These are phyloP conservation scores for Andrena bicolor DNA, from an alignment of 2,888 invertebrate species.

Conservation along the genomic window DNA sequence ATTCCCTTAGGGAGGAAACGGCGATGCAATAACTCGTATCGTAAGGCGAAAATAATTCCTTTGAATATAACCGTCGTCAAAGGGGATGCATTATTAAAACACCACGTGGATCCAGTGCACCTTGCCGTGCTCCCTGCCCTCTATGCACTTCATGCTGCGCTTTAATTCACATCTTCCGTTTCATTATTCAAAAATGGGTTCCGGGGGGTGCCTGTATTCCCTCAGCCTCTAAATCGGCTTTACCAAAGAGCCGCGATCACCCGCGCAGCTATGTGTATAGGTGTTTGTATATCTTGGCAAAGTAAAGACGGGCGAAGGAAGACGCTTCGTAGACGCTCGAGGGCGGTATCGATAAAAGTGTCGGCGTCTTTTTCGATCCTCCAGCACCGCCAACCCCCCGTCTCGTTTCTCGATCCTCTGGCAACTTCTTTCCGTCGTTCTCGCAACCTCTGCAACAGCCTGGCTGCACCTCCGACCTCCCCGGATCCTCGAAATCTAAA, in stretches of 20 bases:
- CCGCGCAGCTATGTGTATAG: constrained; percentile 27
- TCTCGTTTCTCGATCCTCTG: constrained; percentile 57
- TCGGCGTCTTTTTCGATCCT: constrained; percentile 59
- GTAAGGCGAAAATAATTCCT: not conserved
- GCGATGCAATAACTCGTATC: not conserved
- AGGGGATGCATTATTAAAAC: constrained; percentile 11
- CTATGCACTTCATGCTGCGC: not conserved
- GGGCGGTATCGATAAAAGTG: constrained; percentile 71
- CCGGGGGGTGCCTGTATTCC: constrained; percentile 16
- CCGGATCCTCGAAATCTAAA: constrained; percentile 73
- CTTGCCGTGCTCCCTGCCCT: not conserved
- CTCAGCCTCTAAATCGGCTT: constrained; percentile 57
- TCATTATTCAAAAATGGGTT: constrained; percentile 43
- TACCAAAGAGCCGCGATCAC: constrained; percentile 52
- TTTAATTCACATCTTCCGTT: constrained; percentile 26
- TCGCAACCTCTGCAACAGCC: constrained; percentile 54
- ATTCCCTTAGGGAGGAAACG: not conserved
- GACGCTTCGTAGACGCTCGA: constrained; percentile 50
- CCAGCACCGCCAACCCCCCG: constrained; percentile 10
- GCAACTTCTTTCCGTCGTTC: constrained; percentile 45
- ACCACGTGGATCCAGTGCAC: too few relatives aligned
- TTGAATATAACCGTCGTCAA: not conserved
- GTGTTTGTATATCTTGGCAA: constrained; percentile 65
- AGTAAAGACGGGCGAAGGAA: constrained; percentile 62
- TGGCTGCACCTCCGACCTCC: constrained; percentile 48